phyloP scores from a whole-genome alignment of 35 echinoderm and acorn worm species.

The Hemicentrotus pulcherrimus region DNA sequence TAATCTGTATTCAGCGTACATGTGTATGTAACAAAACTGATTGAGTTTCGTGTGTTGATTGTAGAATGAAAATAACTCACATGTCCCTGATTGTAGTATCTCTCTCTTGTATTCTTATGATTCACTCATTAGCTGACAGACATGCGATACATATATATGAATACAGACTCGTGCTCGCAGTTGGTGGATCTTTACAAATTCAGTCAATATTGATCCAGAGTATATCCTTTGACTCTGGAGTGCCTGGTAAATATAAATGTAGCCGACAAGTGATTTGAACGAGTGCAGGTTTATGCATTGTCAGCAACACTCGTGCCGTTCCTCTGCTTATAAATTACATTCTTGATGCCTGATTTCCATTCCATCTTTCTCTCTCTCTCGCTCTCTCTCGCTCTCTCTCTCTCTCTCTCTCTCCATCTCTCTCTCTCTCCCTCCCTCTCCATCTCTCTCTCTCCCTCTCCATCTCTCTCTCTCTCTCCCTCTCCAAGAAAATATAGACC shows the following conservation, averaged over 20 bases:
- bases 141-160: not conserved
- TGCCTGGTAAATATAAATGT: not conserved
- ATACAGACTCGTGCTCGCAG: not conserved
- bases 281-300: not conserved
- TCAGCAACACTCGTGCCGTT: not conserved
- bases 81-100: no score
- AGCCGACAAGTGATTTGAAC: not conserved
- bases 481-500: no score
- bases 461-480: no score
- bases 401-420: not conserved
- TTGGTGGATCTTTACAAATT: constrained; percentile 12
- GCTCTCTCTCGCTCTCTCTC: not conserved
- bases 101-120: no score
- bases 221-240: not conserved
- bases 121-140: not conserved
- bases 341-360: not conserved
- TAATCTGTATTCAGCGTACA: no score
- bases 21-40: no score
- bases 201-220: not conserved
- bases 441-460: no score
- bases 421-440: no score
- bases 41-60: no score
- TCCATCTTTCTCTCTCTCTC: not conserved
- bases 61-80: no score
- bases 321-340: not conserved